A percentile compares a stretch with the other conserved stretches of the same genome.
These are phyloP conservation scores for Drosophila orena DNA, from an alignment of 1,140 invertebrate species.

Conservation along the genomic window DNA sequence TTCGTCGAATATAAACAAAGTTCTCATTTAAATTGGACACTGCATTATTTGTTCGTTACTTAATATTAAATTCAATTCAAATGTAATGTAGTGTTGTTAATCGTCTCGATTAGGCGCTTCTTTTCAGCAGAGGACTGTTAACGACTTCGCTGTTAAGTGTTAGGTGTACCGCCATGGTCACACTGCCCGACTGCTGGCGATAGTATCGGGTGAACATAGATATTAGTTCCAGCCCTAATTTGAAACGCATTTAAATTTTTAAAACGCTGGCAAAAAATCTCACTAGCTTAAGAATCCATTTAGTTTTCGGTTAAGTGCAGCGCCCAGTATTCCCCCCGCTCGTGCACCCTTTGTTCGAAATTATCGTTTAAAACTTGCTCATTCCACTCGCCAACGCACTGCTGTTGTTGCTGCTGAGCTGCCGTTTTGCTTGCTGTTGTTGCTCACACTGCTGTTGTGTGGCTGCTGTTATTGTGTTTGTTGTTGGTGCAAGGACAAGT, in stretches of 20 bases:
- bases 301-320: conserved; percentile 29
- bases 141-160: not conserved
- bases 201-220: not conserved
- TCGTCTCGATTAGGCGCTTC: not conserved
- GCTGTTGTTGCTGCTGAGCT: conserved; percentile 30
- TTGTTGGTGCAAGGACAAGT: conserved; percentile 68
- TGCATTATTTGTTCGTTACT: not conserved
- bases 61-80: not conserved
- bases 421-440: conserved; percentile 33
- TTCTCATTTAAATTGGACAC: not conserved
- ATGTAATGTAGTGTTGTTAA: not conserved
- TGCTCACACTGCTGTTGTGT: conserved; percentile 32
- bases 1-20: conserved; percentile 50
- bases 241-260: conserved; percentile 15
- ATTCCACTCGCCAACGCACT: conserved; percentile 20
- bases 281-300: conserved; percentile 9
- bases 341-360: not conserved
- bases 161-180: not conserved
- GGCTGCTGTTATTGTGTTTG: conserved; percentile 22
- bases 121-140: not conserved
- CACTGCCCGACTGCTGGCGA: not conserved
- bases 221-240: not conserved
- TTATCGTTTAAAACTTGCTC: conserved; percentile 3
- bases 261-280: conserved; percentile 30
- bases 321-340: conserved; percentile 4